These are phyloP conservation scores for Sinhomidia bicolor DNA, from an alignment of 2,888 invertebrate genomes.

Conservation along the genomic window DNA sequence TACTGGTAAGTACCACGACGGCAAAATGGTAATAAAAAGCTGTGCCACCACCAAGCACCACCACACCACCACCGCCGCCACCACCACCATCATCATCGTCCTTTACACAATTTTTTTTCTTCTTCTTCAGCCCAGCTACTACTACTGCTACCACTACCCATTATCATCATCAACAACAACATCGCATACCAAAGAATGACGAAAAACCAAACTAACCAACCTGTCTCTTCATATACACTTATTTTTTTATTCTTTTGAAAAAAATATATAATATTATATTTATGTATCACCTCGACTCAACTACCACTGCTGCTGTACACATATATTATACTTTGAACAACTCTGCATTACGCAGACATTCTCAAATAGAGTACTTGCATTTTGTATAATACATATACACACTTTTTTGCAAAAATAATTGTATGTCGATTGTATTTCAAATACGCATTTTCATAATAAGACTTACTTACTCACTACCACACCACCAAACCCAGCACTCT, in stretches of 20 bases:
- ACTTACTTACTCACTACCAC: no score
- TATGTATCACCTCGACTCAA: constrained; percentile 55
- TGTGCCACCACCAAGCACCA: no score
- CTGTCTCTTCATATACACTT: constrained; percentile 57
- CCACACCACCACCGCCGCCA: constrained; percentile 42
- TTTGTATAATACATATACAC: neutral
- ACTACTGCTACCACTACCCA: neutral
- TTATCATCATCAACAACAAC: no score
- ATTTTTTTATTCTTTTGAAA: constrained; percentile 18
- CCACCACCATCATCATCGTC: constrained; percentile 32
- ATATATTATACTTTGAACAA: constrained; percentile 1
- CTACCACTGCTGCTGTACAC: constrained; percentile 19
- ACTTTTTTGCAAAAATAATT: constrained; percentile 12
- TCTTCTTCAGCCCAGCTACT: neutral
- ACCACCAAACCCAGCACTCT: no score
- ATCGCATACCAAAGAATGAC: constrained; percentile 50
- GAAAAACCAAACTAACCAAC: constrained; percentile 51
- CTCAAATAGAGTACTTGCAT: neutral
- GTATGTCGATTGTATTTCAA: constrained; percentile 19
- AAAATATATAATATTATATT: constrained; percentile 40
- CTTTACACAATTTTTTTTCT: no score
- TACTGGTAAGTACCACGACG: constrained; percentile 13
- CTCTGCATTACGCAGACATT: constrained; percentile 19
- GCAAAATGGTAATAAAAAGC: constrained; percentile 49
- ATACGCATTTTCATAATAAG: constrained; percentile 32